phyloP scores from a whole-genome alignment of 2,797 vertebrate genomes.

The Peromyscus eremicus region DNA sequence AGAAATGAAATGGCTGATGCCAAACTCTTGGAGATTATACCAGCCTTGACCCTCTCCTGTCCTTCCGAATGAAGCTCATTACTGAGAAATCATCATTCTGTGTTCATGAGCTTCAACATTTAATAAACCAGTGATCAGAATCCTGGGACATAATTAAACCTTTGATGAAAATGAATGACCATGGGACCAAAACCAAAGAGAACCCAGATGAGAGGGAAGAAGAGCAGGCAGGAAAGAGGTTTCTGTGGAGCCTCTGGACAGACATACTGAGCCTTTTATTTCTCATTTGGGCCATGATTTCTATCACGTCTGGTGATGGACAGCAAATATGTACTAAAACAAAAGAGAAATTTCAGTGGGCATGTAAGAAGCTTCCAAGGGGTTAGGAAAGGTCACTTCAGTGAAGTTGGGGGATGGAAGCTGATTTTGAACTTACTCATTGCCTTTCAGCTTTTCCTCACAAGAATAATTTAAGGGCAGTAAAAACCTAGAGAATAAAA shows the following conservation, averaged over 20 bases:
- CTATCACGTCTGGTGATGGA: background rate
- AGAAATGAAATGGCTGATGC: conserved; percentile 67
- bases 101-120: conserved; percentile 65
- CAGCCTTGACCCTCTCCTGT: conserved; percentile 52
- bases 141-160: conserved; percentile 78
- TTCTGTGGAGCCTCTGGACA: conserved; percentile 30
- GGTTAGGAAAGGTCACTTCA: conserved; percentile 38
- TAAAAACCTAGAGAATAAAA: conserved; percentile 28
- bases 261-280: background rate
- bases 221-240: fast-evolving
- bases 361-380: conserved; percentile 9
- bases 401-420: background rate
- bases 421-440: background rate
- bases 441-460: background rate
- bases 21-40: conserved; percentile 66
- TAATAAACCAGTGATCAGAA: conserved; percentile 81
- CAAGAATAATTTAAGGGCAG: conserved; percentile 23
- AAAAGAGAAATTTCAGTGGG: conserved; percentile 3
- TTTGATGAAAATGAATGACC: conserved; percentile 74
- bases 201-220: conserved; percentile 69
- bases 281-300: conserved; percentile 14
- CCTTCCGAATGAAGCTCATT: conserved; percentile 68
- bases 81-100: conserved; percentile 66
- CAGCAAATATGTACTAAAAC: conserved; percentile 20
- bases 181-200: conserved; percentile 67